Evolutionary conservation across 2,888 invertebrate genomes (phyloP).

Genomic region (Cistogaster globosa): DNA sequence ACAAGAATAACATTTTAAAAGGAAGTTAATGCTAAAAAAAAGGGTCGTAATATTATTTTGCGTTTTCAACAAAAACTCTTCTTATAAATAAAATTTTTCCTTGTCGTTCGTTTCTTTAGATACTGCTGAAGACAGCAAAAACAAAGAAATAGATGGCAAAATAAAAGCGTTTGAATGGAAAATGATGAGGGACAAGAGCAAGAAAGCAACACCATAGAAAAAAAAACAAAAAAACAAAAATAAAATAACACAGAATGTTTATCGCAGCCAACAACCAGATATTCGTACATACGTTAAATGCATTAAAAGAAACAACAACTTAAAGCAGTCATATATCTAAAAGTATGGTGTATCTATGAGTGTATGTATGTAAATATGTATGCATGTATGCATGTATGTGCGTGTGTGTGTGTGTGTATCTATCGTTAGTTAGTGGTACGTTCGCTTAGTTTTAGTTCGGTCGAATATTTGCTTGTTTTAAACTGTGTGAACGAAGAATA

Average conservation of each 20-base stretch:
- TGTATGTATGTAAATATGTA: background rate
- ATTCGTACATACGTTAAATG: slow-evolving; percentile 2
- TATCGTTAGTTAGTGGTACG: background rate
- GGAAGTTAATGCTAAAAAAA: slow-evolving; percentile 47
- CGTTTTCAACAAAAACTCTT: slow-evolving; percentile 30
- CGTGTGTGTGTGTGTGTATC: slow-evolving; percentile 8
- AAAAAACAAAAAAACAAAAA: too few species aligned
- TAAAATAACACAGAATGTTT: slow-evolving; percentile 37
- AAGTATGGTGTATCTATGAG: background rate
- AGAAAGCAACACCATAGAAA: slow-evolving; percentile 26
- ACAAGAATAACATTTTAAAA: slow-evolving; percentile 18
- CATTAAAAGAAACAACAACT: slow-evolving; percentile 11
- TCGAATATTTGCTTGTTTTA: slow-evolving; percentile 20
- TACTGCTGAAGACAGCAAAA: slow-evolving; percentile 34
- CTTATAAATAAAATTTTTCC: slow-evolving; percentile 17
- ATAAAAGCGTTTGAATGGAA: background rate
- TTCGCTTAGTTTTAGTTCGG: slow-evolving; percentile 24
- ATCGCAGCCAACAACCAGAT: slow-evolving; percentile 24
- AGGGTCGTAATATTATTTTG: slow-evolving; percentile 41
- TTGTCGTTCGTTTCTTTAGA: slow-evolving; percentile 20
- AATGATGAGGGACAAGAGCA: slow-evolving; percentile 6
- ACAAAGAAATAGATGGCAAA: slow-evolving; percentile 19
- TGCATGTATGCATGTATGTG: background rate
- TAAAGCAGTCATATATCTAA: slow-evolving; percentile 4
- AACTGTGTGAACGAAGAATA: slow-evolving; percentile 58